A percentile compares a stretch with the other conserved stretches of the same genome.
These are phyloP conservation scores for Bellardia pandia DNA, from an alignment of 2,888 invertebrate genomes.

Conservation along the genomic window DNA sequence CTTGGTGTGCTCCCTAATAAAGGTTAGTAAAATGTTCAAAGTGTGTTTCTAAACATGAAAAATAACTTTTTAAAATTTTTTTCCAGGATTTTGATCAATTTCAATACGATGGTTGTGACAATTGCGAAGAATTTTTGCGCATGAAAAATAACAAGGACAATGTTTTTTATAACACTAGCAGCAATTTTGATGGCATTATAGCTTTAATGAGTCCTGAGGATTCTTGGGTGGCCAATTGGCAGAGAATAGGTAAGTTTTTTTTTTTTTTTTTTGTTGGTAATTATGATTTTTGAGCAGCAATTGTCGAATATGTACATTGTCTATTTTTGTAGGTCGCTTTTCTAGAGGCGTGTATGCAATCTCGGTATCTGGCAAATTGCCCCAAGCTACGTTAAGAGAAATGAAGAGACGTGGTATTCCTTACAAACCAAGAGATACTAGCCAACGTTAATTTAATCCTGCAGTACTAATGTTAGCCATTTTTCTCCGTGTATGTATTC, in stretches of 20 bases:
- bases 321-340: constrained; percentile 90
- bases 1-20: constrained; percentile 93
- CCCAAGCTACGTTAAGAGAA: constrained; percentile 94
- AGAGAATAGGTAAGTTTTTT: constrained; percentile 94
- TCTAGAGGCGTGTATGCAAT: constrained; percentile 97
- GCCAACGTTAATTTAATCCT: constrained; percentile 88
- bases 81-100: constrained; percentile 97
- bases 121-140: constrained; percentile 97
- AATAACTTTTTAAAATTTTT: constrained; percentile 22
- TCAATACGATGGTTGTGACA: constrained; percentile 98
- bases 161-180: constrained; percentile 98
- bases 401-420: constrained; percentile 96
- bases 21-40: constrained; percentile 85
- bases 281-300: background rate
- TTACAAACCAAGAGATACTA: constrained; percentile 94
- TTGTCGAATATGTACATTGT: background rate
- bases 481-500: too few relatives aligned
- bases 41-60: background rate
- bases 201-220: constrained; percentile 98
- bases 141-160: constrained; percentile 98
- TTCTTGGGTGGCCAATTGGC: constrained; percentile 99
- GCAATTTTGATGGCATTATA: constrained; percentile 99
- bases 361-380: constrained; percentile 96
- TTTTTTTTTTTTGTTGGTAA: background rate
- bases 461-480: too few relatives aligned